Evolutionary conservation across 2,888 invertebrate genomes (phyloP).

Genomic region (Camponotus fellah): DNA sequence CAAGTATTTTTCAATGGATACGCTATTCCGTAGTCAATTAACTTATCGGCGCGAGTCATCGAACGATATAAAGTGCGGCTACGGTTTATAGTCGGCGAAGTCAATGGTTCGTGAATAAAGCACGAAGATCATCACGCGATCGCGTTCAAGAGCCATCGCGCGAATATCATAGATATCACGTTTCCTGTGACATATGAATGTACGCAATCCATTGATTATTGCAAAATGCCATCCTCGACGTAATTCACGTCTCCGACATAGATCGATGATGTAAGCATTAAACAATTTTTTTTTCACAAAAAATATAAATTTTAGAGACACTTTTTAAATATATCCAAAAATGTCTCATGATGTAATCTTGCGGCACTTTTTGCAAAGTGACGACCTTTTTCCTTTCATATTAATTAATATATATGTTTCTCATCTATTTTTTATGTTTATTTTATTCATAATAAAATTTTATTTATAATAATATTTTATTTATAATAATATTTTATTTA

Average conservation of each 20-base stretch:
- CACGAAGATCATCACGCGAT: conserved; percentile 46
- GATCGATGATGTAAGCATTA: not conserved
- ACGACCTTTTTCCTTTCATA: too few species aligned
- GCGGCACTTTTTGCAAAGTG: too few species aligned
- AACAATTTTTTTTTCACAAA: not conserved
- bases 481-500: not conserved
- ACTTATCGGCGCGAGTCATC: conserved; percentile 38
- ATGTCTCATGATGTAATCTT: too few species aligned
- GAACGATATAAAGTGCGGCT: conserved; percentile 37
- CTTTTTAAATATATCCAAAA: not conserved
- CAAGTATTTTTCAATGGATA: conserved; percentile 22
- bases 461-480: not conserved
- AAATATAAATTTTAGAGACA: not conserved
- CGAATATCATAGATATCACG: not conserved
- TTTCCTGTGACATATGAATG: conserved; percentile 13
- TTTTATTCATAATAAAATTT: not conserved
- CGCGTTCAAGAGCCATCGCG: conserved; percentile 20
- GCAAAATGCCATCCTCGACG: not conserved
- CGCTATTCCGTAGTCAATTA: conserved; percentile 36
- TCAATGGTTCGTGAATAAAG: conserved; percentile 52
- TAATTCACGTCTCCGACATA: not conserved
- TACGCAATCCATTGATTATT: not conserved
- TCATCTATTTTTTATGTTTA: not conserved
- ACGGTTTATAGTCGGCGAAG: conserved; percentile 28
- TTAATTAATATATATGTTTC: too few species aligned